These are phyloP conservation scores for Australoheros scitulus DNA, from an alignment of 2,113 vertebrate genomes.

Conservation along the genomic window DNA sequence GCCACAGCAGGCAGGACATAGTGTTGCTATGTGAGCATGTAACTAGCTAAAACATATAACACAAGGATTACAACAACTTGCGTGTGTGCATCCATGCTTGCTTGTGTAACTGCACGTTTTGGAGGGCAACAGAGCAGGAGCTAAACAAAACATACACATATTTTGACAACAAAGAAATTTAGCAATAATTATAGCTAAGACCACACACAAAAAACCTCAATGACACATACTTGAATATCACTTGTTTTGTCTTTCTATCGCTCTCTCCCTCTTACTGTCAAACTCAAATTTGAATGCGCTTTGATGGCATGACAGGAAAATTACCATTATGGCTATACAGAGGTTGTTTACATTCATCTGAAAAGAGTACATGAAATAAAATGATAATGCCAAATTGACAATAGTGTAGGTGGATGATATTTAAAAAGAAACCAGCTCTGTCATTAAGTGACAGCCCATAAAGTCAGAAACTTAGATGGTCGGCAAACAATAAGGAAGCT, in stretches of 20 bases:
- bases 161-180: conserved; percentile 8
- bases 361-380: conserved; percentile 1
- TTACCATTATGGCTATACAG: neutral
- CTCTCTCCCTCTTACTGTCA: neutral
- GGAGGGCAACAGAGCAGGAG: conserved; percentile 1
- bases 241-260: conserved; percentile 3
- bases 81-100: neutral
- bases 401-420: conserved; percentile 6
- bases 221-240: conserved; percentile 9
- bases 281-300: neutral
- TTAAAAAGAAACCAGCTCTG: conserved; percentile 4
- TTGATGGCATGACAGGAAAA: conserved; percentile 1
- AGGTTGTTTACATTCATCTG: neutral
- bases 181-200: neutral
- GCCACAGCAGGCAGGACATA: neutral
- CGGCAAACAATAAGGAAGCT: neutral
- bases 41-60: neutral
- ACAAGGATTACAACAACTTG: neutral
- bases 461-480: neutral
- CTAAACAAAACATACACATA: conserved; percentile 13
- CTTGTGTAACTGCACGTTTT: neutral
- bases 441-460: conserved; percentile 14
- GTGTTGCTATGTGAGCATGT: neutral
- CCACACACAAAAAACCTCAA: conserved; percentile 9
- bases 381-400: neutral